Evolutionary conservation across 1,140 invertebrate species (phyloP), one percentile per base, ranked within the genome.

Genomic region (Drosophila lacteicornis): DNA sequence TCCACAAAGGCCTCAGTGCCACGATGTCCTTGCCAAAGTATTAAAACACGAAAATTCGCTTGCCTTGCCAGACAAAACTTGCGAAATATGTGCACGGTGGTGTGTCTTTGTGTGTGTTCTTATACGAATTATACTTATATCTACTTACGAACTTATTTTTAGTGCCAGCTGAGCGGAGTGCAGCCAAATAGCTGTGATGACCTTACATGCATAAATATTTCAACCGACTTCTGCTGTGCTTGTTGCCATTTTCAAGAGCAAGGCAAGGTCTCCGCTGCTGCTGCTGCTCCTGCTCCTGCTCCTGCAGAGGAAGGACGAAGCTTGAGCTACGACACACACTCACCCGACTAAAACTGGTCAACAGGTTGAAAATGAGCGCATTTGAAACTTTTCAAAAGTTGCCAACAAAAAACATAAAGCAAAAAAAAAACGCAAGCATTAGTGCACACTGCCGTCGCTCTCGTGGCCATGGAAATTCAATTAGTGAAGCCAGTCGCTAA

Each of bases 191-290:
- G 84, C 84, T 78, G 51, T 57, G 78, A 80, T 77, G 85, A 85
- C 85, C 85, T 88, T 90, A 88, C 70, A 73, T 81, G 85, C 85
- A 88, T 85, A 85, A 90, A 90, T 88, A 85, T 90, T 90, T 84
- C 82, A 86, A 33, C 50, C 59, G 68, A 73, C 79, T 82, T 60
- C 65, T 61, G 59, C 81, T 86, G 58, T 70, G 71, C 75, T 70
- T 86, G 80, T 71, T 82, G 77, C 84, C 80, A 70, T 69, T 88
- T 88, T 88, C 85, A 88, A 88, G 85, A 90, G 85, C 85, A 82
- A 90, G 69, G 65, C 81, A 90, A 90, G 73, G 85, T 90, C 85
- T 69, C 74, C 71, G 74, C 73, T 63, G 67, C 65, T 56, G 61
- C 61, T 62, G 49, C 30, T 45, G 30, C 27, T 12, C 22, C 19